Conservation (phyloP, 2,113 vertebrate genomes). For the Charina bottae region DNA sequence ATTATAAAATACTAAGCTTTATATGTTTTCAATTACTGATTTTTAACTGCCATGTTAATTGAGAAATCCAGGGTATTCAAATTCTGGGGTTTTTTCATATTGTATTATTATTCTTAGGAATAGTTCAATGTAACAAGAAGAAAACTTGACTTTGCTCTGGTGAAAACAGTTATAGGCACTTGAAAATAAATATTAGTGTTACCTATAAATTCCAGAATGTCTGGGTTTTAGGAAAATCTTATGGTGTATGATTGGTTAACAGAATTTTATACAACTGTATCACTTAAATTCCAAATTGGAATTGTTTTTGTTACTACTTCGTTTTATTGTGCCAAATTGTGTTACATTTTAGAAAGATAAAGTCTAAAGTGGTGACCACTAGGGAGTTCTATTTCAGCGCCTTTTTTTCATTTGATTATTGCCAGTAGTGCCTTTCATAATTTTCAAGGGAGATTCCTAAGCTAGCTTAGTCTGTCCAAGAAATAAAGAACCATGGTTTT, state of each 20-base stretch:
- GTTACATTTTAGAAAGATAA: conserved; percentile 86
- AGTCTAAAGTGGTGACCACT: conserved; percentile 73
- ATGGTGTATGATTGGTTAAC: conserved; percentile 88
- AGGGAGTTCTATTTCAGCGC: conserved; percentile 73
- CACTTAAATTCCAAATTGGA: conserved; percentile 99
- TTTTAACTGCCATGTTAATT: conserved; percentile 92
- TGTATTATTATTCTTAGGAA: conserved; percentile 99
- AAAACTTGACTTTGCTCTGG: conserved; percentile 97
- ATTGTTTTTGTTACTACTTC: conserved; percentile 94
- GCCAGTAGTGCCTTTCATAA: conserved; percentile 98
- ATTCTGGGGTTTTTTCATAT: conserved; percentile 97
- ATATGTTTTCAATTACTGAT: conserved; percentile 81
- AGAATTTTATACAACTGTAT: conserved; percentile 95
- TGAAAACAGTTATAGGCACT: conserved; percentile 89
- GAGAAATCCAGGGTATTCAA: conserved; percentile 95
- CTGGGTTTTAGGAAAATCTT: conserved; percentile 82
- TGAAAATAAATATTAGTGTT: conserved; percentile 83
- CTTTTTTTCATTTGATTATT: conserved; percentile 84
- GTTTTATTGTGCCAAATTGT: conserved; percentile 95
- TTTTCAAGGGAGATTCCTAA: conserved; percentile 88
- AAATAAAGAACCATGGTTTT: conserved; percentile 52
- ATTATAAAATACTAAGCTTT: conserved; percentile 75
- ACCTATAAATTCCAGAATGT: conserved; percentile 86
- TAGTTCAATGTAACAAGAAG: conserved; percentile 95
- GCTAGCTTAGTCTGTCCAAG: conserved; percentile 68